phyloP scores from a whole-genome alignment of 2,888 invertebrate species.

The Drosophila austrosaltans region DNA sequence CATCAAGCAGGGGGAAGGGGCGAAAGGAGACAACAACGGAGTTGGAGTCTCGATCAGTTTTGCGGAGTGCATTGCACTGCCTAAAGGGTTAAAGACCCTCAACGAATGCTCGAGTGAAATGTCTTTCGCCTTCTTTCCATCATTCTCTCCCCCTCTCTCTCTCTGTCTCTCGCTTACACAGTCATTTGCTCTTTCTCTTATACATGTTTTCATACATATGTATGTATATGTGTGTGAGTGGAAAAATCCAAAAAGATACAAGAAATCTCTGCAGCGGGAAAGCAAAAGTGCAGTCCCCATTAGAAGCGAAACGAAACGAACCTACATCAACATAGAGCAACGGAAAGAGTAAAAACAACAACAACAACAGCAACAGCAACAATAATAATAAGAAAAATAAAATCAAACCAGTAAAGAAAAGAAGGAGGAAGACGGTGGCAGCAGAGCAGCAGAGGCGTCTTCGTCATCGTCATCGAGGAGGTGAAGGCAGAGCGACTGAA shows the following conservation, averaged over 20 bases:
- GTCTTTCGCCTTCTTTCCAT: constrained; percentile 11
- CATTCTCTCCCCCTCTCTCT: not conserved
- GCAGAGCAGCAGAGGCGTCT: too few relatives aligned
- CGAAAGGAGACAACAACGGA: constrained; percentile 32
- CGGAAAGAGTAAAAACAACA: constrained; percentile 26
- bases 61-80: constrained; percentile 77
- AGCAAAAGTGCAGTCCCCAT: constrained; percentile 69
- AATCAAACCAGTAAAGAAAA: not conserved
- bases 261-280: constrained; percentile 68
- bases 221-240: constrained; percentile 55
- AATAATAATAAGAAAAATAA: not conserved
- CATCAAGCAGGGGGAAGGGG: not conserved
- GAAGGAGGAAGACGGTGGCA: too few relatives aligned
- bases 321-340: constrained; percentile 69
- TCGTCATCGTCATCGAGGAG: not conserved
- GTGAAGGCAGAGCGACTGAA: not conserved
- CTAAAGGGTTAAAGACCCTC: constrained; percentile 82
- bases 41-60: constrained; percentile 41
- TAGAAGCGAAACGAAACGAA: constrained; percentile 52
- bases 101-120: constrained; percentile 41
- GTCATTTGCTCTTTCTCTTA: not conserved
- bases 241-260: constrained; percentile 64
- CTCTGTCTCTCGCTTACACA: constrained; percentile 20
- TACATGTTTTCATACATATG: constrained; percentile 1
- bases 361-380: not conserved